A percentile compares a stretch with the other conserved stretches of the same genome.
These are phyloP conservation scores for Ptychoptera albimana DNA, from an alignment of 2,888 invertebrate genomes.

Conservation along the genomic window DNA sequence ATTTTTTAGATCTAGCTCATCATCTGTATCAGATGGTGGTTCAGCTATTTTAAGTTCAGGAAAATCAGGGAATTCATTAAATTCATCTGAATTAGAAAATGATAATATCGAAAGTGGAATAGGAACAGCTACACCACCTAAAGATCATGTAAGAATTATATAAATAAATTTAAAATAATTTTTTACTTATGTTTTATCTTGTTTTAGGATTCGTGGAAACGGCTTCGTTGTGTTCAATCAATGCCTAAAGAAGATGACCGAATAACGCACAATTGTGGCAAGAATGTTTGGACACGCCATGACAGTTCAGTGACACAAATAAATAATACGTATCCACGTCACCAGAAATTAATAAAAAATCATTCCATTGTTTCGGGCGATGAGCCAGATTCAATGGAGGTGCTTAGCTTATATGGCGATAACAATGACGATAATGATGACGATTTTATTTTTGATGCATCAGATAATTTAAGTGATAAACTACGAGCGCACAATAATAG, in stretches of 20 bases:
- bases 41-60: slow-evolving; percentile 27
- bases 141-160: slow-evolving; percentile 24
- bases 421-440: slow-evolving; percentile 8
- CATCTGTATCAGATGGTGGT: slow-evolving; percentile 27
- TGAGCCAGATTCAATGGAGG: slow-evolving; percentile 28
- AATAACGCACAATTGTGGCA: background rate
- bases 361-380: slow-evolving; percentile 18
- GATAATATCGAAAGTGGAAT: slow-evolving; percentile 26
- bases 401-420: slow-evolving; percentile 24
- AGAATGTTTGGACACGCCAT: slow-evolving; percentile 5
- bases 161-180: slow-evolving; percentile 17
- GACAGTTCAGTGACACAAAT: slow-evolving; percentile 8
- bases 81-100: slow-evolving; percentile 28
- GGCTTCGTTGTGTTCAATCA: background rate
- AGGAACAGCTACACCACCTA: slow-evolving; percentile 29
- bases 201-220: slow-evolving; percentile 4
- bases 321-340: background rate
- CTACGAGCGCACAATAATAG: slow-evolving; percentile 2
- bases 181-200: background rate
- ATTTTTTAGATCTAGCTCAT: slow-evolving; percentile 25
- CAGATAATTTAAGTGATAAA: slow-evolving; percentile 4
- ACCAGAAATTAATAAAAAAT: background rate
- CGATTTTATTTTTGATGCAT: slow-evolving; percentile 4
- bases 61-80: slow-evolving; percentile 28
- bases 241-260: background rate